These are phyloP conservation scores for Colossoma macropomum DNA, from an alignment of 2,113 vertebrate genomes.

Conservation along the genomic window DNA sequence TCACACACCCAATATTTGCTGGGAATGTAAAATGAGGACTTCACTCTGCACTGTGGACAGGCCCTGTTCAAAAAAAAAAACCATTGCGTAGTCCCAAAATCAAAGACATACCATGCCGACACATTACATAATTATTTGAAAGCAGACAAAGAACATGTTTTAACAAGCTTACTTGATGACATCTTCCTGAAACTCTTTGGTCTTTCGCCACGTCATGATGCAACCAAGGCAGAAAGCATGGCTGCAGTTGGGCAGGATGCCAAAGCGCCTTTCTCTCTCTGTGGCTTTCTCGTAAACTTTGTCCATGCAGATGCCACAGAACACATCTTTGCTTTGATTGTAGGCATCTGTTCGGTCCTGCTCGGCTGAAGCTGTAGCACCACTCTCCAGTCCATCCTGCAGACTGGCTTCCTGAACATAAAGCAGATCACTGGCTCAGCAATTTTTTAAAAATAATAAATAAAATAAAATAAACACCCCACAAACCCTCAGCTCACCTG, in stretches of 20 bases:
- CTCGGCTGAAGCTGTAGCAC: conserved; percentile 49
- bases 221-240: conserved; percentile 86
- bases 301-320: conserved; percentile 93
- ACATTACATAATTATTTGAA: background rate
- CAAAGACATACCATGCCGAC: background rate
- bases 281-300: conserved; percentile 84
- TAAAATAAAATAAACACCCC: background rate
- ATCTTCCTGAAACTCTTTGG: conserved; percentile 72
- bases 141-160: background rate
- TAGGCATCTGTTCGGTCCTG: conserved; percentile 52
- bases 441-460: background rate
- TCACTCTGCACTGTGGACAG: conserved; percentile 88
- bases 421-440: background rate
- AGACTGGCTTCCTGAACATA: background rate
- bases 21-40: conserved; percentile 88
- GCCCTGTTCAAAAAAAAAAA: conserved; percentile 67
- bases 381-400: conserved; percentile 22
- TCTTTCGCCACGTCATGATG: conserved; percentile 85
- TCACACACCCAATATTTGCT: conserved; percentile 86
- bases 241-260: conserved; percentile 87
- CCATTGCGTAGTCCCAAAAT: no score
- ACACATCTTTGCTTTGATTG: conserved; percentile 75
- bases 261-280: conserved; percentile 75
- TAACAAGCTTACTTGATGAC: conserved; percentile 80
- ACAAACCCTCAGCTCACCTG: background rate